phyloP scores from a whole-genome alignment of 2,113 vertebrate species.

The Cyanoderma ruficeps region DNA sequence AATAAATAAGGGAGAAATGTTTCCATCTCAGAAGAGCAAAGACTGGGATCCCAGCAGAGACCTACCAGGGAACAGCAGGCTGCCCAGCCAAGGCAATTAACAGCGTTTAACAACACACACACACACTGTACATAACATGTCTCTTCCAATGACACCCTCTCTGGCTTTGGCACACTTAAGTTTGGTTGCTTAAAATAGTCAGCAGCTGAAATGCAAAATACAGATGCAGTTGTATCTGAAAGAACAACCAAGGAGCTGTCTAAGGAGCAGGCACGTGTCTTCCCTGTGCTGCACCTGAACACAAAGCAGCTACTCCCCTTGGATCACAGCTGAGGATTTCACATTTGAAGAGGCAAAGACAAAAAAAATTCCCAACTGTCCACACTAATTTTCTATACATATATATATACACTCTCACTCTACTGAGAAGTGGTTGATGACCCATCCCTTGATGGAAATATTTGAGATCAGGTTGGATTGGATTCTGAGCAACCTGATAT shows the following conservation, averaged over 20 bases:
- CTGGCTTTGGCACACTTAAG: neutral
- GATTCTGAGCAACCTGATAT: neutral
- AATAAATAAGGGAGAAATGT: slow-evolving; percentile 57
- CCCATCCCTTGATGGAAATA: neutral
- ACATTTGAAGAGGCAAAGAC: neutral
- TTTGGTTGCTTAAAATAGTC: neutral
- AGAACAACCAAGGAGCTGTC: neutral
- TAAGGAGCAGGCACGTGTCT: neutral
- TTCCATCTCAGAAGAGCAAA: slow-evolving; percentile 24
- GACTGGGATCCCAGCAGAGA: neutral
- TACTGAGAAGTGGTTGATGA: neutral
- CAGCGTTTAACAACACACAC: neutral
- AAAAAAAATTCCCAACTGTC: neutral
- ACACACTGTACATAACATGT: neutral
- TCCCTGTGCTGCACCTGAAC: neutral
- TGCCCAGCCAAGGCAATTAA: slow-evolving; percentile 14
- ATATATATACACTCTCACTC: neutral
- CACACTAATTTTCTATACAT: neutral
- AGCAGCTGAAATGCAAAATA: neutral
- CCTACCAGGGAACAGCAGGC: neutral
- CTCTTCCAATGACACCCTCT: neutral
- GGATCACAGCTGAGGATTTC: neutral
- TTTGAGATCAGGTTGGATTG: neutral
- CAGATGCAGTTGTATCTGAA: neutral
- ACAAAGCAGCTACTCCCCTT: neutral